phyloP scores from a whole-genome alignment of 1,140 invertebrate genomes.

The Vollenhovia emeryi region DNA sequence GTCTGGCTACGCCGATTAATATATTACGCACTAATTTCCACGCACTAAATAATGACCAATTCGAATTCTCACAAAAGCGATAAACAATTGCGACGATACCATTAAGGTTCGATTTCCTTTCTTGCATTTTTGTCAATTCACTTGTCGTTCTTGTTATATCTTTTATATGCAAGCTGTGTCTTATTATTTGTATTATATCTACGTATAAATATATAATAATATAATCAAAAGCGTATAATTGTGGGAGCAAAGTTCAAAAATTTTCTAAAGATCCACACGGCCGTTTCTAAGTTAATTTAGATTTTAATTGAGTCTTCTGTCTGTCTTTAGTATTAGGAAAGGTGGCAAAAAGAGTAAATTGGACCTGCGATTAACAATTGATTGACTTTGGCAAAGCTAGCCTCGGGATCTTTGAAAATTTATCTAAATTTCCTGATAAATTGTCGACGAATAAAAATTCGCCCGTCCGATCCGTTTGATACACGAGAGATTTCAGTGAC shows the following conservation, averaged over 20 bases:
- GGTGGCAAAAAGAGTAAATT: background rate
- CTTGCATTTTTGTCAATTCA: background rate
- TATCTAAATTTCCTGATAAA: slow-evolving; percentile 23
- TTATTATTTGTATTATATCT: background rate
- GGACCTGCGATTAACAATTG: background rate
- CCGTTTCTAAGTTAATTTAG: no score
- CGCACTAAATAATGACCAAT: slow-evolving; percentile 42
- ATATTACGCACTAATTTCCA: slow-evolving; percentile 44
- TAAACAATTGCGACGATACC: slow-evolving; percentile 54
- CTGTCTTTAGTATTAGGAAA: background rate
- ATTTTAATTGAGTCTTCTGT: no score
- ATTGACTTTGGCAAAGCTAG: background rate
- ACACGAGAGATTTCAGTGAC: background rate
- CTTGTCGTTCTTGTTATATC: slow-evolving; percentile 42
- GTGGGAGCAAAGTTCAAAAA: slow-evolving; percentile 1
- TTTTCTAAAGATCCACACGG: background rate
- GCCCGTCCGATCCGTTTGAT: background rate
- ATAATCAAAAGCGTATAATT: slow-evolving; percentile 15
- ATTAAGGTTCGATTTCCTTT: slow-evolving; percentile 40
- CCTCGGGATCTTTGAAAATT: background rate
- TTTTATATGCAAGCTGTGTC: slow-evolving; percentile 21
- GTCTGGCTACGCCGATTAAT: slow-evolving; percentile 50
- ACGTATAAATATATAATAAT: slow-evolving; percentile 46
- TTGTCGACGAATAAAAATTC: slow-evolving; percentile 39
- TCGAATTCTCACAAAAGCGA: slow-evolving; percentile 34